Evolutionary conservation across 1,140 invertebrate genomes (phyloP).

Genomic region (Lucilia cuprina): DNA sequence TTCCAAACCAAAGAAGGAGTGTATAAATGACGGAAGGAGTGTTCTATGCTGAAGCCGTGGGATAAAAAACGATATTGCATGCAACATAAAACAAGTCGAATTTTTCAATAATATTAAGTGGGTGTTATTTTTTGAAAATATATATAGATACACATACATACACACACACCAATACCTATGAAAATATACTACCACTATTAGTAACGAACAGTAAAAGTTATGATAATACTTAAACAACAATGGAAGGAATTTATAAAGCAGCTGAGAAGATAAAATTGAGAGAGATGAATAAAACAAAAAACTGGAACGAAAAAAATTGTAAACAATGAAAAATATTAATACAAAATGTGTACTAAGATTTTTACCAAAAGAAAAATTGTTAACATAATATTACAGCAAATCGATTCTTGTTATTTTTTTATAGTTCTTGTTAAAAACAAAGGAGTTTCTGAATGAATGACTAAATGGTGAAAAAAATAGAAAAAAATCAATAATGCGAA

Average conservation of each 20-base stretch:
- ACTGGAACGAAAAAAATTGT: neutral
- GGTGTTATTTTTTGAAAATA: neutral
- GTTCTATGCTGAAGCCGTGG: neutral
- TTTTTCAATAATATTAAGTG: slow-evolving; percentile 30
- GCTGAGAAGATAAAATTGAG: neutral
- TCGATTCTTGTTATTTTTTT: neutral
- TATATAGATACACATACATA: neutral
- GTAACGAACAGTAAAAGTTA: neutral
- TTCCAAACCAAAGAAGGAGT: neutral
- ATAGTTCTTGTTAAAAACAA: no score
- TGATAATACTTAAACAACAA: neutral
- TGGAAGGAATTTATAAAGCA: neutral
- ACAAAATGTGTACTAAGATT: neutral
- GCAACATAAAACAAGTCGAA: slow-evolving; percentile 2
- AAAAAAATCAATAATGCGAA: no score
- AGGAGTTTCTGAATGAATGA: no score
- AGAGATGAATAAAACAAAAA: neutral
- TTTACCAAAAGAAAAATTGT: neutral
- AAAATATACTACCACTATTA: neutral
- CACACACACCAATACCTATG: neutral
- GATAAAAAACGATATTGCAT: neutral
- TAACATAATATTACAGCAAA: slow-evolving; percentile 3
- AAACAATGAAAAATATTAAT: slow-evolving; percentile 17
- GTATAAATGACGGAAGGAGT: neutral
- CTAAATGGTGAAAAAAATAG: no score